These are phyloP conservation scores for Galaxea fascicularis DNA, from an alignment of 92 coral and sea anemone genomes.

Conservation along the genomic window DNA sequence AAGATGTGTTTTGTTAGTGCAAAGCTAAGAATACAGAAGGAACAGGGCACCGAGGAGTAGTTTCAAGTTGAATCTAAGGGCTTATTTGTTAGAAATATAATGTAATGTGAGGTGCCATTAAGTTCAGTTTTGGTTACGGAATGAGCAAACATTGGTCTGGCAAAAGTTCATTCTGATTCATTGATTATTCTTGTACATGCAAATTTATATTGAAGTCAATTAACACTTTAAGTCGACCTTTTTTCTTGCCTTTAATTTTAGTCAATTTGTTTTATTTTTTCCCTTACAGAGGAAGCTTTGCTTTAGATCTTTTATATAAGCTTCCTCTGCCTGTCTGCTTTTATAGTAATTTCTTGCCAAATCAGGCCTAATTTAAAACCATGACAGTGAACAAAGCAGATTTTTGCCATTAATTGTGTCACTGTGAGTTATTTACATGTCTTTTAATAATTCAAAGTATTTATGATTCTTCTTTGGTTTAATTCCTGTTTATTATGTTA, in stretches of 20 bases:
- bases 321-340: slow-evolving; percentile 1
- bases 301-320: slow-evolving; percentile 1
- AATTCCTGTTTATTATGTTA: background rate
- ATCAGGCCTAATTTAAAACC: slow-evolving; percentile 1
- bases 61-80: slow-evolving; percentile 18
- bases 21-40: slow-evolving; percentile 22
- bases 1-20: slow-evolving; percentile 20
- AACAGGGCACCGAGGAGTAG: slow-evolving; percentile 23
- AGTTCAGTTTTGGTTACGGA: slow-evolving; percentile 22
- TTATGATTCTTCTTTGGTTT: slow-evolving; percentile 9
- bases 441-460: slow-evolving; percentile 11
- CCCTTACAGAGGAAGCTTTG: slow-evolving; percentile 7
- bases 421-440: background rate
- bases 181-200: slow-evolving; percentile 2
- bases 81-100: slow-evolving; percentile 6
- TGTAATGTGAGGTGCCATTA: slow-evolving; percentile 8
- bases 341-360: slow-evolving; percentile 1
- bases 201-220: slow-evolving; percentile 3
- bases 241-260: background rate
- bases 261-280: background rate
- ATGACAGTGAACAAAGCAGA: slow-evolving; percentile 5
- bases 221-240: slow-evolving; percentile 2
- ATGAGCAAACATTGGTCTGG: slow-evolving; percentile 18
- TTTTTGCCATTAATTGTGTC: slow-evolving; percentile 8
- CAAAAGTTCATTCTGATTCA: slow-evolving; percentile 8